Conservation (phyloP, 1,140 invertebrate species). For the Heliothis virescens region DNA sequence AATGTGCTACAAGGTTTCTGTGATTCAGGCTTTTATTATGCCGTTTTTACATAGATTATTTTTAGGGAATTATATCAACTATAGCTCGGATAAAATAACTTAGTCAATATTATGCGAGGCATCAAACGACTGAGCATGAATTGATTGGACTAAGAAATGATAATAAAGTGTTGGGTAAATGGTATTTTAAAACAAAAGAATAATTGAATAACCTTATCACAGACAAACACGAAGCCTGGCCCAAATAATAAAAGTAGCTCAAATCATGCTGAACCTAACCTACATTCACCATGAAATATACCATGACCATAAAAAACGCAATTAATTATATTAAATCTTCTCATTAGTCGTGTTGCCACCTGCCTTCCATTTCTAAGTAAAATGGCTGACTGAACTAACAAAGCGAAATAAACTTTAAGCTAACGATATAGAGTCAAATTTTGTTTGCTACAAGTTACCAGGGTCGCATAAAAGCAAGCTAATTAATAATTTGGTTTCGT, state of each 20-base stretch:
- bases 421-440: not conserved
- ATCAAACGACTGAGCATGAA: no score
- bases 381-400: slow-evolving; percentile 1
- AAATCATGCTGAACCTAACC: not conserved
- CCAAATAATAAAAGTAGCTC: not conserved
- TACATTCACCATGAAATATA: not conserved
- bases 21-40: no score
- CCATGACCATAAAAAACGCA: slow-evolving; percentile 3
- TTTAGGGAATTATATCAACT: no score
- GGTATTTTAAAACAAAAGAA: not conserved
- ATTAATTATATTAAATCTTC: slow-evolving; percentile 31
- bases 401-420: slow-evolving; percentile 1
- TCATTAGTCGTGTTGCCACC: slow-evolving; percentile 18
- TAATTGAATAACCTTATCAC: not conserved
- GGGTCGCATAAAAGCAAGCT: slow-evolving; percentile 22
- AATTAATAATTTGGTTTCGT: slow-evolving; percentile 40
- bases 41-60: no score
- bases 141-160: no score
- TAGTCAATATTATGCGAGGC: no score
- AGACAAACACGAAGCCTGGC: not conserved
- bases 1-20: not conserved
- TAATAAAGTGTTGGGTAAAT: not conserved
- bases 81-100: no score
- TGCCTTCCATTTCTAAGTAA: slow-evolving; percentile 4
- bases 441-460: not conserved